Percentiles rank a stretch among this genome's conserved stretches.
Conservation (phyloP, 2,888 invertebrate species). For the Drosophila neotestacea region DNA sequence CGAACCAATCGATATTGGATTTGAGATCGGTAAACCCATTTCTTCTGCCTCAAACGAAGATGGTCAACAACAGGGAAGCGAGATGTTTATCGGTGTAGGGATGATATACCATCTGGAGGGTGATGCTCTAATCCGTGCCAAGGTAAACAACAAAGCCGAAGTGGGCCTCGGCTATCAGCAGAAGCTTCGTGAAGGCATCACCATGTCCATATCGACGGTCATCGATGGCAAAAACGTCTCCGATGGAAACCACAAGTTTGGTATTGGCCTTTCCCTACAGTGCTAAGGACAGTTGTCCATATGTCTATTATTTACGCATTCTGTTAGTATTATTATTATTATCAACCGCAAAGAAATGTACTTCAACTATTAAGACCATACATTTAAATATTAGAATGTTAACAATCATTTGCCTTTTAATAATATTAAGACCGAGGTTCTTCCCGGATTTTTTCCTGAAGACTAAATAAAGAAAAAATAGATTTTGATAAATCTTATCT, state of each 20-base stretch:
- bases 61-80: slow-evolving; percentile 86
- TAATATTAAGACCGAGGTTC: no score
- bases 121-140: slow-evolving; percentile 94
- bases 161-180: slow-evolving; percentile 97
- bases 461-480: no score
- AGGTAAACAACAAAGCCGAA: slow-evolving; percentile 96
- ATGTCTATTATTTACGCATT: background rate
- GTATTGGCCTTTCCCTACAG: slow-evolving; percentile 95
- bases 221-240: slow-evolving; percentile 91
- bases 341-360: background rate
- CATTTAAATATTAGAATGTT: slow-evolving; percentile 13
- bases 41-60: background rate
- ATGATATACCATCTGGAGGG: slow-evolving; percentile 93
- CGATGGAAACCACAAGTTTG: slow-evolving; percentile 97
- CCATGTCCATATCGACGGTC: slow-evolving; percentile 91
- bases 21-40: slow-evolving; percentile 39
- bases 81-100: slow-evolving; percentile 94
- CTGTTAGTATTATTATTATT: background rate
- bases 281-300: slow-evolving; percentile 87
- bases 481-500: no score
- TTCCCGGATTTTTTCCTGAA: no score
- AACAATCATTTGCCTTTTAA: background rate
- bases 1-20: slow-evolving; percentile 50
- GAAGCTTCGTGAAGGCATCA: slow-evolving; percentile 95
- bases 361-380: background rate